Percentiles rank a stretch among this genome's conserved stretches.
phyloP scores from a whole-genome alignment of 2,888 invertebrate genomes.

The Amiota minor region DNA sequence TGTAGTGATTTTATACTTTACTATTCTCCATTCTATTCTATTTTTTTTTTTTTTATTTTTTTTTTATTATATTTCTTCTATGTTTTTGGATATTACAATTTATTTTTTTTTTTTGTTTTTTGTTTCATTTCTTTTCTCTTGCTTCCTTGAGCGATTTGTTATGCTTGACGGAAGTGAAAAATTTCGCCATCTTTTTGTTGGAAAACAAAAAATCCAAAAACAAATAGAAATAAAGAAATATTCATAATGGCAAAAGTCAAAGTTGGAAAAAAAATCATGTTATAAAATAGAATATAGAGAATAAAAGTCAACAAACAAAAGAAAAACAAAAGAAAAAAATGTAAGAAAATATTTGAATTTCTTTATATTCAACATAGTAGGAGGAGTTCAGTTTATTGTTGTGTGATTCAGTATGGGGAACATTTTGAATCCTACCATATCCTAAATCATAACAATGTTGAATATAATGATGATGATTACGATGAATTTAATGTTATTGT shows the following conservation, averaged over 20 bases:
- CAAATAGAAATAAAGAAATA: conserved; percentile 8
- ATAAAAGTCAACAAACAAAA: not conserved
- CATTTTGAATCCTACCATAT: too few relatives aligned
- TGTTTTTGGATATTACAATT: too few relatives aligned
- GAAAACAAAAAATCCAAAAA: conserved; percentile 33
- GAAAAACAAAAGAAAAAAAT: not conserved
- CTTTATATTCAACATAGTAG: conserved; percentile 17
- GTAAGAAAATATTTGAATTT: conserved; percentile 26
- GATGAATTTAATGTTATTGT: too few relatives aligned
- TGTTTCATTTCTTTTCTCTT: not conserved
- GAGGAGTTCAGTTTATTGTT: not conserved
- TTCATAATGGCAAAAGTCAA: conserved; percentile 17
- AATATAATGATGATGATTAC: too few relatives aligned
- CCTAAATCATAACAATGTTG: too few relatives aligned
- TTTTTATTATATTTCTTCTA: not conserved
- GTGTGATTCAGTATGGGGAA: conserved; percentile 10
- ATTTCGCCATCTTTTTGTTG: not conserved
- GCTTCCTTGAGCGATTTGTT: conserved; percentile 14
- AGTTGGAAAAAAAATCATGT: not conserved
- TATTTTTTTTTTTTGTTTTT: not conserved
- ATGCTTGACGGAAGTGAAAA: conserved; percentile 30
- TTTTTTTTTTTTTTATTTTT: not conserved
- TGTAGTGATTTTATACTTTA: conserved; percentile 48
- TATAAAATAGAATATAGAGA: conserved; percentile 9
- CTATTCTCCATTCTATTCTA: conserved; percentile 16